These are phyloP conservation scores for Acridotheres tristis DNA, from an alignment of 2,797 vertebrate species.

Conservation along the genomic window DNA sequence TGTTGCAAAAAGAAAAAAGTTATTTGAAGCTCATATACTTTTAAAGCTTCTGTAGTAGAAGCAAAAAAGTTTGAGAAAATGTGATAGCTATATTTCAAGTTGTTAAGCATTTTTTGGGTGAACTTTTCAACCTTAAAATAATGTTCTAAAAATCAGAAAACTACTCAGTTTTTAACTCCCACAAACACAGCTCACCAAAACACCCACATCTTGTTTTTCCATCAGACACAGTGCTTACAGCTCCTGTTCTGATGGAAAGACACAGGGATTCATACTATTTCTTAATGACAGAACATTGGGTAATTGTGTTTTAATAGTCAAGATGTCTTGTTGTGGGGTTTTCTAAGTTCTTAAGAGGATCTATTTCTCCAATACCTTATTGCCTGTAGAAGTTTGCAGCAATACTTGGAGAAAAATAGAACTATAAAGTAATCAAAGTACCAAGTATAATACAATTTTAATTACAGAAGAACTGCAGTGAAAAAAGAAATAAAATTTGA, in stretches of 20 bases:
- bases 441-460: background rate
- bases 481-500: background rate
- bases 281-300: background rate
- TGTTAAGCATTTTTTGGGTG: background rate
- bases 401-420: background rate
- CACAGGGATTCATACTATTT: background rate
- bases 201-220: slow-evolving; percentile 15
- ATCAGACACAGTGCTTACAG: background rate
- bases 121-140: slow-evolving; percentile 48
- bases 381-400: background rate
- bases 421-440: background rate
- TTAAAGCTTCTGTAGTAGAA: background rate
- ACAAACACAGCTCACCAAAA: background rate
- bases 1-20: background rate
- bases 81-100: background rate
- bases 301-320: background rate
- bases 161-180: background rate
- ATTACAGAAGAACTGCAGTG: background rate
- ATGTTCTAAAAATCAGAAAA: slow-evolving; percentile 2
- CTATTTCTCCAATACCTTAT: background rate
- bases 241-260: background rate
- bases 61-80: background rate
- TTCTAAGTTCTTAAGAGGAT: background rate
- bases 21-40: slow-evolving; percentile 2
- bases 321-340: background rate